These are phyloP conservation scores for Myodes glareolus DNA, from an alignment of 2,113 vertebrate genomes.

Conservation along the genomic window DNA sequence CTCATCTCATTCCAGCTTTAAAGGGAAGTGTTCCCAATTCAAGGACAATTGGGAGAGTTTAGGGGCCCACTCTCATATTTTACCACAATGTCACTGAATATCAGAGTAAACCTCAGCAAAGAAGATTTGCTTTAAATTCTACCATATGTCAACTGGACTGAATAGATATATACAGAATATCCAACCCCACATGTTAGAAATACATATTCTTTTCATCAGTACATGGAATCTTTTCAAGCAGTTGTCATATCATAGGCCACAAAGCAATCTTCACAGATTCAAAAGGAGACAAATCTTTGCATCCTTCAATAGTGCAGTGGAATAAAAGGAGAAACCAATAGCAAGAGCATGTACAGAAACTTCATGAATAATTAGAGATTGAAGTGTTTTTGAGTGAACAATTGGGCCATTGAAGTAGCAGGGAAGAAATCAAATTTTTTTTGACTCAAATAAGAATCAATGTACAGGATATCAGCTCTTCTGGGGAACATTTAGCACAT, in stretches of 20 bases:
- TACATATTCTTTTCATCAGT: not conserved
- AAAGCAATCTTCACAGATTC: not conserved
- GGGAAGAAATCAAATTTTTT: not conserved
- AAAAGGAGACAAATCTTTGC: not conserved
- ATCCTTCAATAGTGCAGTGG: not conserved
- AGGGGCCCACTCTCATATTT: not conserved
- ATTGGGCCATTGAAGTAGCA: too few species aligned
- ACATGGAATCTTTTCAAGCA: not conserved
- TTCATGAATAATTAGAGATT: not conserved
- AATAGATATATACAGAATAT: not conserved
- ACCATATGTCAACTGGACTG: not conserved
- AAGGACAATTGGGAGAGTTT: not conserved
- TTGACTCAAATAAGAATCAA: not conserved
- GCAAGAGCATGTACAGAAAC: not conserved
- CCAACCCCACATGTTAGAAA: too few species aligned
- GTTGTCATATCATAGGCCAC: not conserved
- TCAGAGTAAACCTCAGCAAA: not conserved
- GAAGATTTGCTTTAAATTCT: not conserved
- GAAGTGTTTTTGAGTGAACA: not conserved
- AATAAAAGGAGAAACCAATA: not conserved
- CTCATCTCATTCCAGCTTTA: not conserved
- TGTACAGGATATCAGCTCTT: not conserved
- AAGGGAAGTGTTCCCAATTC: not conserved
- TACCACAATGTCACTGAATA: not conserved
- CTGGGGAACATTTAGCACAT: not conserved